Percentiles rank a stretch among this genome's conserved stretches.
phyloP scores from a whole-genome alignment of 2,797 vertebrate species.

The Danio choprae region DNA sequence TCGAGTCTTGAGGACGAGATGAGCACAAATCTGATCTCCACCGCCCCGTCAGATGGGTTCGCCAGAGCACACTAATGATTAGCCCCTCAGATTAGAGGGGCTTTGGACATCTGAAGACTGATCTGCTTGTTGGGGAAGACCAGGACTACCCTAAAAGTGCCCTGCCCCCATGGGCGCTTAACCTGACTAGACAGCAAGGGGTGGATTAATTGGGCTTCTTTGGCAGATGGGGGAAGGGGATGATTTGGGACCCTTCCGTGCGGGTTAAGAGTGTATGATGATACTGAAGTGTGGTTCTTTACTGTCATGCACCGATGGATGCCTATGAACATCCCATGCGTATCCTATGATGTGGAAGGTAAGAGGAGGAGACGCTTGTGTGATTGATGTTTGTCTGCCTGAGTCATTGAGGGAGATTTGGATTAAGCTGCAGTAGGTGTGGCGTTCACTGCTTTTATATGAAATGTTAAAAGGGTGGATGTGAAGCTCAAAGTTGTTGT shows the following conservation, averaged over 20 bases:
- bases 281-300: background rate
- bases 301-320: background rate
- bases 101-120: conserved; percentile 71
- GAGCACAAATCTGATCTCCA: conserved; percentile 51
- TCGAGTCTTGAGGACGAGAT: conserved; percentile 29
- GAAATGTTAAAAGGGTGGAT: background rate
- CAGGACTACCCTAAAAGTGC: conserved; percentile 54
- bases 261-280: background rate
- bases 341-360: conserved; percentile 34
- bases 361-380: background rate
- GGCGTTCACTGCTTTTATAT: conserved; percentile 1
- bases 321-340: background rate
- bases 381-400: background rate
- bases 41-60: conserved; percentile 71
- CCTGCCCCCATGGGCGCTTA: conserved; percentile 63
- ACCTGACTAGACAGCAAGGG: conserved; percentile 72
- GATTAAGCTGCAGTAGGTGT: background rate
- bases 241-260: background rate
- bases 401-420: background rate
- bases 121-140: conserved; percentile 57
- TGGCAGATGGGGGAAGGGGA: conserved; percentile 4
- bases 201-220: conserved; percentile 67
- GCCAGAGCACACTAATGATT: conserved; percentile 72
- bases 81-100: conserved; percentile 71
- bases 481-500: background rate